These are phyloP conservation scores for Brachionus sp. DNA, from an alignment of 1,140 invertebrate genomes.

Conservation along the genomic window DNA sequence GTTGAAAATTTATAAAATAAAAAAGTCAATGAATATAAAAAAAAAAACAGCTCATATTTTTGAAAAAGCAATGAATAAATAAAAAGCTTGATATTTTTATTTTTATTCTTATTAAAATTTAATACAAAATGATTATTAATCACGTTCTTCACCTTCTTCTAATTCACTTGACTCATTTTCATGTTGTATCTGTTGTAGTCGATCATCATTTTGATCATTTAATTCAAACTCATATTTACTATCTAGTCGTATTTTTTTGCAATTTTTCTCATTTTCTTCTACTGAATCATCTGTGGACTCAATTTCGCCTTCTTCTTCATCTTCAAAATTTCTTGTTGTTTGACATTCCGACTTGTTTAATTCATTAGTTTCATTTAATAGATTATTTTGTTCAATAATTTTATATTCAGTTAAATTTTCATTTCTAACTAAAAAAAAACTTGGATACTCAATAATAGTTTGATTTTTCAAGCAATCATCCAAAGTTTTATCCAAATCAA, in stretches of 20 bases:
- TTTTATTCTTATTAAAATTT: neutral
- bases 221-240: neutral
- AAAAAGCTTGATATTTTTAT: neutral
- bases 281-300: neutral
- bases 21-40: no score
- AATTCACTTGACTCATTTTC: neutral
- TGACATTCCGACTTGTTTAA: neutral
- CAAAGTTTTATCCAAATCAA: conserved; percentile 9
- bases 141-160: conserved; percentile 44
- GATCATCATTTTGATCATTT: conserved; percentile 28
- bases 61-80: neutral
- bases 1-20: no score
- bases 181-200: neutral
- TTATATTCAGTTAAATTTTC: conserved; percentile 19
- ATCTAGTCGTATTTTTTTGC: neutral
- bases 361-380: neutral
- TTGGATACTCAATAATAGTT: conserved; percentile 27
- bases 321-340: neutral
- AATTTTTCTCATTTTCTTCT: neutral
- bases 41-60: neutral
- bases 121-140: conserved; percentile 5
- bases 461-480: conserved; percentile 9
- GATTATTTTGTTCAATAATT: neutral
- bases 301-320: neutral
- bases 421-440: neutral